Evolutionary conservation across 35 echinoderm and acorn worm species (phyloP), one percentile per base, ranked within the genome.

Genomic region (Patiria miniata): DNA sequence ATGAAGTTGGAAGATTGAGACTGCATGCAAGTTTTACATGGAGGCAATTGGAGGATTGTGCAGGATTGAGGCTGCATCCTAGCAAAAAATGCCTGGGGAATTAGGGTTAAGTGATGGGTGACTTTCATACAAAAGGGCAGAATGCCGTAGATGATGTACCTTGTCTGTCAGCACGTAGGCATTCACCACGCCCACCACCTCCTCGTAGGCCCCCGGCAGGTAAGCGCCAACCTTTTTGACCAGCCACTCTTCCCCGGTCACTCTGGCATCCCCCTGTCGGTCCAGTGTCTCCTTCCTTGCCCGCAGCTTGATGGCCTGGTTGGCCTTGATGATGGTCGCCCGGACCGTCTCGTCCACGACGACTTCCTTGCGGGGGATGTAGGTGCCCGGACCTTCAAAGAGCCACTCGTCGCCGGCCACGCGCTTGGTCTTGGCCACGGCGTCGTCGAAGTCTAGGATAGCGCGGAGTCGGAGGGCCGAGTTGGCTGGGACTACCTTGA

Each of bases 321-420:
- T 98, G 51, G 96, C 89, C 59, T 91, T 94, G 92, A 98, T 94
- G 26, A 98, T 82, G 15, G 96, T 98, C 0, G 96, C 96, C 14
- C 96, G 52, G 86, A 94, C 86, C 5, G 96, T 98, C 77, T 94
- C 96, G 57, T 98, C 96, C 6, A 98, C 92, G 10, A 90, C 82
- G 8, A 94, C 96, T 42, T 98, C 96, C 89, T 98, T 98, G 28
- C 92, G 83, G 28, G 96, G 96, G 23, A 94, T 94, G 89, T 94
- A 98, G 39, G 96, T 98, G 0, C 96, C 96, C 12, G 96, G 96
- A 47, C 96, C 96, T 77, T 98, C 96, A 68, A 98, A 98, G 39
- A 98, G 91, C 96, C 96, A 98, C 86, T 98, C 96, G 39, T 98
- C 96, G 8, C 96, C 96, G 36, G 96, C 96, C 34, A 94, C 92